Evolutionary conservation across 2,888 invertebrate species (phyloP), one percentile per base, ranked within the genome.

Genomic region (Mimachlamys varia): DNA sequence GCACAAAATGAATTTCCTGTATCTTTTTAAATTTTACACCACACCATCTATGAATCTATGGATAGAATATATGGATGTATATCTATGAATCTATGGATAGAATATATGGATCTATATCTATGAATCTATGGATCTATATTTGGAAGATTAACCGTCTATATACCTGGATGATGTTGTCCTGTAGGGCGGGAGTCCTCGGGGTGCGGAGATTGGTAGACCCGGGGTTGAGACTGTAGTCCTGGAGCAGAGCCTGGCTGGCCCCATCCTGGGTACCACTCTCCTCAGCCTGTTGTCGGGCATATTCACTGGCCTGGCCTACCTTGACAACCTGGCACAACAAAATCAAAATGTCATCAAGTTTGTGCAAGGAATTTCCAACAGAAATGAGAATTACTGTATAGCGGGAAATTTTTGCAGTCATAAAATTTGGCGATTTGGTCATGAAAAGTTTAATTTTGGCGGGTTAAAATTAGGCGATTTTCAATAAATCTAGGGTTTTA

Each of bases 221-320:
- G 89, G 98, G 98, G 17, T 97, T 97, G 49, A 98, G 96, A 13
- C 98, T 98, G 97, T 99, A 99, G 97, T 99, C 99, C 27, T 98
- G 98, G 13, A 99, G 97, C 90, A 99, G 97, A 76, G 98, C 98
- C 96, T 99, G 98, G 0, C 99, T 98, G 0, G 98, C 98, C 92
- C 98, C 95, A 94, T 97, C 92, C 97, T 98, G 98, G 95, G 95
- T 98, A 94, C 96, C 97, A 17, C 98, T 98, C 97, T 98, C 99
- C 93, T 99, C 98, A 3, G 99, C 99, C 90, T 97, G 97, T 97
- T 99, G 99, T 93, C 37, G 96, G 7, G 97, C 97, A 89, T 96
- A 96, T 94, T 97, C 97, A 90, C 97, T 97, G 2, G 97, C 97
- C 93, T 97, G 97, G 13, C 99, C 99, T 19, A 96, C 95, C 92